phyloP scores from a whole-genome alignment of 2,113 vertebrate species.

The Melanostigma gelatinosum region DNA sequence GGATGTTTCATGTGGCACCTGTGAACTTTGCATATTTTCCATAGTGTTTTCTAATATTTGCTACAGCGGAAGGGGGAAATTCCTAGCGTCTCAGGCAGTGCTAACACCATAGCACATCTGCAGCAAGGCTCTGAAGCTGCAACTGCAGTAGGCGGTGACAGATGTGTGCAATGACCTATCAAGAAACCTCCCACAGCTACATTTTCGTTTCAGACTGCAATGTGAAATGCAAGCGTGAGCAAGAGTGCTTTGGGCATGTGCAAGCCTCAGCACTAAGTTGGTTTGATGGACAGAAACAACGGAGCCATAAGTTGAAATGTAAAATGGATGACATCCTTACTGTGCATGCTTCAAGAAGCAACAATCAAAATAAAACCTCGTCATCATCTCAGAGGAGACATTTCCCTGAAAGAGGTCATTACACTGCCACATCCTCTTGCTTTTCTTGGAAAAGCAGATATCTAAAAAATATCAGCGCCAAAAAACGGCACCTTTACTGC shows the following conservation, averaged over 20 bases:
- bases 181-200: constrained; percentile 71
- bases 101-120: constrained; percentile 53
- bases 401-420: constrained; percentile 7
- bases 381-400: constrained; percentile 20
- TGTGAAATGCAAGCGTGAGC: constrained; percentile 69
- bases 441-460: constrained; percentile 9
- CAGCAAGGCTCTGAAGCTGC: constrained; percentile 72
- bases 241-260: constrained; percentile 72
- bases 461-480: constrained; percentile 3
- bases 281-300: constrained; percentile 74
- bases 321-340: constrained; percentile 62
- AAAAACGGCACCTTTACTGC: constrained; percentile 1
- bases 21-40: constrained; percentile 57
- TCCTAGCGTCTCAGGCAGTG: constrained; percentile 47
- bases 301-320: constrained; percentile 58
- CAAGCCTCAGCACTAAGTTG: constrained; percentile 73
- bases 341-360: constrained; percentile 34
- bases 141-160: constrained; percentile 69
- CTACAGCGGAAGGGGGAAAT: constrained; percentile 32
- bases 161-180: constrained; percentile 80
- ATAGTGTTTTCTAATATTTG: constrained; percentile 59
- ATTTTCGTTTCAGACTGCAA: constrained; percentile 60
- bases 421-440: neutral
- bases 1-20: constrained; percentile 49
- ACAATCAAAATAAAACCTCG: constrained; percentile 53